Base-by-base conservation (phyloP, 2,888 invertebrate genomes). In the Eumerus sabulonum region DNA sequence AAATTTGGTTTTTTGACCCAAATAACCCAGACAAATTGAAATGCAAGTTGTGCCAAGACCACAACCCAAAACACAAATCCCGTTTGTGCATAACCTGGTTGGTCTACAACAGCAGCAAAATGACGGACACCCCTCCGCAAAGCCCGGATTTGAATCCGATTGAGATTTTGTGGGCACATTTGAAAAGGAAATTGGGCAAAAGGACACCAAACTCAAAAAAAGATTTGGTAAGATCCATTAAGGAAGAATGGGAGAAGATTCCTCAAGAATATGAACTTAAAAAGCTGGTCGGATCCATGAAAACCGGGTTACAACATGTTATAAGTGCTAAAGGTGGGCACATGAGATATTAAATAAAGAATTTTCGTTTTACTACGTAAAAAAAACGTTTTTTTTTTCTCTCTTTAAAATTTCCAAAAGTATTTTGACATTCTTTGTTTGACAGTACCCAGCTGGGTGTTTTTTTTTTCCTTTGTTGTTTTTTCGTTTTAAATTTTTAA, bases 61-160 rank as follows among this genome's bases (percentile, higher is more conserved):
- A 40, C 40, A 11, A 40, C 40, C 40, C 40, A 40, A 40, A 40
- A 40, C 40, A 40, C 13, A 40, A 40, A 40, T 40, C 40, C 11
- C 40, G 11, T 40, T 13, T 40, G 13, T 40, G 40, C 13, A 40
- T 11, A 9, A 40, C 40, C 40, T 40, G 3, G 40, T 13, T 13
- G 13, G n/a, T 40, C n/a, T 40, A 40, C 9, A 40, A 40, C 13
- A 2, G 11, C 13, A 40, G 13, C 9, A 40, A 40, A 13, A 13
- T 9, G 4, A 40, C 9, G 2, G 40, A 40, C 40, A 40, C 40
- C 40, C n/a, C 40, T 40, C 40, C 40, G 2, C 13, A 40, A 40
- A 40, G 40, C 40, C 40, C 40, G 13, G 40, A 40, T 40, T 40
- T 40, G 9, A 40, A 13, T 13, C 40, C 40, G 5, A 40, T 40